phyloP scores from a whole-genome alignment of 2,113 vertebrate species.

The Rhinolophus ferrumequinum region DNA sequence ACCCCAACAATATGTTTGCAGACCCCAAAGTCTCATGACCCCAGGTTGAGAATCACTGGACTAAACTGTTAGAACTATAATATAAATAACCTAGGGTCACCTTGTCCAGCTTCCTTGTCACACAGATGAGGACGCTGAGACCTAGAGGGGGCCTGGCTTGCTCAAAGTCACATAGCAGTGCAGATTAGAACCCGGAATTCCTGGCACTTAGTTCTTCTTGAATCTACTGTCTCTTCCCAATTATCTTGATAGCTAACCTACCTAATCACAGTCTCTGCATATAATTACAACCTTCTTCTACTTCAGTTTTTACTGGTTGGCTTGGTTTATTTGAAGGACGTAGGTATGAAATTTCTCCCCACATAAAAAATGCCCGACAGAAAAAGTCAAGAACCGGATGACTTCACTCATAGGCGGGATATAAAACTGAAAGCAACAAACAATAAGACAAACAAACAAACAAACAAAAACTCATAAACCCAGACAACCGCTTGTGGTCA shows the following conservation, averaged over 20 bases:
- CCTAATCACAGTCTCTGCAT: background rate
- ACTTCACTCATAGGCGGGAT: too few relatives aligned
- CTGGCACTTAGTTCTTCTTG: background rate
- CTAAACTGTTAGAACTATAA: background rate
- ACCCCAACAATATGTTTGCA: background rate
- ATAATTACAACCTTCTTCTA: background rate
- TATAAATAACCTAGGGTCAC: background rate
- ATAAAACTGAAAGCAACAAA: too few relatives aligned
- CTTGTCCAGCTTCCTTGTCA: background rate
- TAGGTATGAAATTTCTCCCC: background rate
- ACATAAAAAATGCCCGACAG: too few relatives aligned
- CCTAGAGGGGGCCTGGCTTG: background rate
- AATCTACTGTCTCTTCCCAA: background rate
- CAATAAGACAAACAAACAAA: too few relatives aligned
- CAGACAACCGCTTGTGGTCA: too few relatives aligned
- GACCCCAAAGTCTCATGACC: background rate
- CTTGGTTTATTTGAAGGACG: constrained; percentile 6
- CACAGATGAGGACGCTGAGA: background rate
- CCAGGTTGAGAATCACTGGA: background rate
- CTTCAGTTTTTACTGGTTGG: background rate
- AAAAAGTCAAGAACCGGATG: too few relatives aligned
- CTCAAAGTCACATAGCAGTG: background rate
- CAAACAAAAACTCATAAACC: too few relatives aligned
- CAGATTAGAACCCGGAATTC: background rate
- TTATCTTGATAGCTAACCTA: background rate